Base-by-base conservation (phyloP, 2,797 vertebrate species). In the Synanceia verrucosa region DNA sequence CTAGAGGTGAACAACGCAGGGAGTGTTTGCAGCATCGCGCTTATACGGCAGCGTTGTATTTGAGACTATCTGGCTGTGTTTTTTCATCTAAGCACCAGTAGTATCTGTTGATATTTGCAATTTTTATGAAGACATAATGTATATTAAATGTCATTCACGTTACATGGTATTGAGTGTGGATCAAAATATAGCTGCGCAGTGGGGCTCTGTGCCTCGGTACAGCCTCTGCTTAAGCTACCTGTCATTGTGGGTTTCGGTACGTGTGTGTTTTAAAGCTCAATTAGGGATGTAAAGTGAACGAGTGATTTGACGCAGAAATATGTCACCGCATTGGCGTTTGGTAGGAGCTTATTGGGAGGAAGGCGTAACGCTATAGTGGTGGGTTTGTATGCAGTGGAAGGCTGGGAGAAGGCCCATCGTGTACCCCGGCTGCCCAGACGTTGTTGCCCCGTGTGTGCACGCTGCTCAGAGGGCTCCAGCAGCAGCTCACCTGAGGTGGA, bases 1-100 rank as follows among this genome's bases (percentile, higher is more conserved):
- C 82, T 68, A 73, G 67, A 43, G 73, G 66, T 76, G 86, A 83
- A 84, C 81, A 79, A 78, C 82, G 80, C 82, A 46, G 80, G 84
- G 86, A 84, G 87, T 81, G 85, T 91, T 89, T 89, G 86, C 85
- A 81, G 85, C 84, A 84, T 82, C 82, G 62, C 78, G 67, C 55
- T 52, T 21, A 58, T 28, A 82, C 52, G 66, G 77, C 82, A 60
- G 76, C 74, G 63, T 60, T 86, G 51, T 80, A 53, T 80, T 76
- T 55, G 16, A 71, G 59, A 61, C 62, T 70, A 52, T 73, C 71
- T 73, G 82, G 74, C 82, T 41, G 18, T 18, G 18, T 41, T 39
- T 39, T 18, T 41, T 0, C n/a, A n/a, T n/a, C n/a, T n/a, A n/a
- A 70, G 39, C 62, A 48, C 47, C 73, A 41, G 33, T 33, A 58